Evolutionary conservation across 2,113 vertebrate species (phyloP).

Genomic region (Brachypteracias leptosomus): DNA sequence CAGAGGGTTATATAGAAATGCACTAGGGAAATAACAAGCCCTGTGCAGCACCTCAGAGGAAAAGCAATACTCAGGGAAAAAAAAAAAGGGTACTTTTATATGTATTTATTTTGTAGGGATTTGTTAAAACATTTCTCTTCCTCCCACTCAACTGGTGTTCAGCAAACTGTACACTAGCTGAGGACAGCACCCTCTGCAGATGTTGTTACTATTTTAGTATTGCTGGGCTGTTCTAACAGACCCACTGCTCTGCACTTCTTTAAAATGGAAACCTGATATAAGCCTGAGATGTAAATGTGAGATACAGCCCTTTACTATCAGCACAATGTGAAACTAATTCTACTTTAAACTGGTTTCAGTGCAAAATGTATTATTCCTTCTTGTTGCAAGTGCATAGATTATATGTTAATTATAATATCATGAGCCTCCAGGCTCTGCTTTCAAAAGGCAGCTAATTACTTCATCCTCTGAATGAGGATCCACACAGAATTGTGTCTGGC

Average conservation of each 20-base stretch:
- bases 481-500: not conserved
- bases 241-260: conserved; percentile 7
- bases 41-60: not conserved
- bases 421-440: not conserved
- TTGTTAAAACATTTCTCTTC: conserved; percentile 35
- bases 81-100: not conserved
- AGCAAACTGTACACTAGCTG: conserved; percentile 4
- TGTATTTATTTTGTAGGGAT: conserved; percentile 27
- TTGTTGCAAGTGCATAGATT: not conserved
- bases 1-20: not conserved
- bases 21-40: not conserved
- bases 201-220: conserved; percentile 56
- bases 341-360: not conserved
- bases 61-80: not conserved
- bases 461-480: not conserved
- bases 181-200: not conserved
- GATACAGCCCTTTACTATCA: not conserved
- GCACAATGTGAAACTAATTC: not conserved
- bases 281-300: not conserved
- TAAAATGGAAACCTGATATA: not conserved
- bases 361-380: not conserved
- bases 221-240: not conserved
- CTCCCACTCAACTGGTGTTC: conserved; percentile 52
- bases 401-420: not conserved
- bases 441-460: not conserved